phyloP scores from a whole-genome alignment of 2,888 invertebrate species.

The Cotesia congregata region DNA sequence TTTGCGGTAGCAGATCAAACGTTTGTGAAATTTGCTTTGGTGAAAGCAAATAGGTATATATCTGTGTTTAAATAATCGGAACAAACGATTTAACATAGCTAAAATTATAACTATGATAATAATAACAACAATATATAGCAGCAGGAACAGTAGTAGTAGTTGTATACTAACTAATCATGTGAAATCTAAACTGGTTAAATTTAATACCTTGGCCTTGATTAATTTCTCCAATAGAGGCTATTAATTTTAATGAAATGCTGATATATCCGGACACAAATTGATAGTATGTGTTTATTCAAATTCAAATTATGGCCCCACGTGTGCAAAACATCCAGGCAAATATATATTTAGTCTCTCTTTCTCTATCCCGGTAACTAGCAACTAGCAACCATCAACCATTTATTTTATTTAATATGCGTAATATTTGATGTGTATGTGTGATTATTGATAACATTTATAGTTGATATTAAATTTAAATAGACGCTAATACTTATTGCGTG shows the following conservation, averaged over 20 bases:
- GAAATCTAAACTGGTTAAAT: background rate
- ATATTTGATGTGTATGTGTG: background rate
- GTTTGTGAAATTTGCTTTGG: conserved; percentile 28
- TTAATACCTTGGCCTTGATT: conserved; percentile 16
- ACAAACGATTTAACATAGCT: background rate
- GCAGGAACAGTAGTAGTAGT: background rate
- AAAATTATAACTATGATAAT: background rate
- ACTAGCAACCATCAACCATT: background rate
- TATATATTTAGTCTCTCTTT: background rate
- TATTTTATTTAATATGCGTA: background rate
- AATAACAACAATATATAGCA: background rate
- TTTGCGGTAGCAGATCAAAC: conserved; percentile 25
- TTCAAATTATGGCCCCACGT: conserved; percentile 21
- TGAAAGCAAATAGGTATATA: conserved; percentile 19
- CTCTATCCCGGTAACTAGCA: background rate
- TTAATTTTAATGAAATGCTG: background rate
- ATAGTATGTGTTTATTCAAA: conserved; percentile 14
- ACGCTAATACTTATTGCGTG: conserved; percentile 25
- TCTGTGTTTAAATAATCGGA: conserved; percentile 13
- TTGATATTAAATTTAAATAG: conserved; percentile 28
- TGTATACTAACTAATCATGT: background rate
- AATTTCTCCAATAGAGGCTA: conserved; percentile 6
- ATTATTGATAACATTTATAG: conserved; percentile 3
- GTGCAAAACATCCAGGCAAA: background rate
- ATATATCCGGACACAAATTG: background rate